Base-by-base conservation (phyloP, 37 sponge, comb jelly and placozoan genomes). In the Cliona cf. orientalis region DNA sequence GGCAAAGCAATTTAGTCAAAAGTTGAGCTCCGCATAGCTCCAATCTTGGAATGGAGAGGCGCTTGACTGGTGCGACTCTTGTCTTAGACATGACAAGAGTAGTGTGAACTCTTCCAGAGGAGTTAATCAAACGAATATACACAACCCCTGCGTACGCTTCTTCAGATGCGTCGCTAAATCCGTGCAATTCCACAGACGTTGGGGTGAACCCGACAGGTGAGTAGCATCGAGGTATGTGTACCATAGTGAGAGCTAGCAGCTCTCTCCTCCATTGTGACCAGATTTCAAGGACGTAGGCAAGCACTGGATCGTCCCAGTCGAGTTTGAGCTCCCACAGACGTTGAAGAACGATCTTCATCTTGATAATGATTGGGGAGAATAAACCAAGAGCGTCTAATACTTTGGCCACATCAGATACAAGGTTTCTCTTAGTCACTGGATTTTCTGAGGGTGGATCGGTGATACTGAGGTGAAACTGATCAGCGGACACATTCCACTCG, bases 341-440 rank as follows among this genome's bases (percentile, higher is more conserved):
- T 73, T 83, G 75, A 11, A 83, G 36, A 21, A 83, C 66, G 45
- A 83, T 73, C 55, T 83, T 73, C 83, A 83, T 60, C 69, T 73
- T 72, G 61, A 83, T 73, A 17, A 61, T 62, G 17, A 32, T 35
- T 42, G 75, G 74, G 9, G 66, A 61, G 32, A 73, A 69, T 59
- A 34, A 68, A 7, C 70, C 80, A 26, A 80, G 12, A n/a, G 46
- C 71, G 32, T 80, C 72, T 32, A 81, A 71, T 26, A 81, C 63
- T 42, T 81, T 81, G 45, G 82, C 72, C 2, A 71, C 46, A 36
- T 71, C 82, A 25, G 61, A 71, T 6, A 81, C 72, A 22, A 81
- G 29, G 22, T 31, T 31, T 37, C 72, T 56, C 63, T 69, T 69
- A 3, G 72, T 71, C 43, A 67, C 43, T 2, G 2, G 46, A 55